Conservation (phyloP, 64 coral and sea anemone genomes). For the Montipora efflorescens region DNA sequence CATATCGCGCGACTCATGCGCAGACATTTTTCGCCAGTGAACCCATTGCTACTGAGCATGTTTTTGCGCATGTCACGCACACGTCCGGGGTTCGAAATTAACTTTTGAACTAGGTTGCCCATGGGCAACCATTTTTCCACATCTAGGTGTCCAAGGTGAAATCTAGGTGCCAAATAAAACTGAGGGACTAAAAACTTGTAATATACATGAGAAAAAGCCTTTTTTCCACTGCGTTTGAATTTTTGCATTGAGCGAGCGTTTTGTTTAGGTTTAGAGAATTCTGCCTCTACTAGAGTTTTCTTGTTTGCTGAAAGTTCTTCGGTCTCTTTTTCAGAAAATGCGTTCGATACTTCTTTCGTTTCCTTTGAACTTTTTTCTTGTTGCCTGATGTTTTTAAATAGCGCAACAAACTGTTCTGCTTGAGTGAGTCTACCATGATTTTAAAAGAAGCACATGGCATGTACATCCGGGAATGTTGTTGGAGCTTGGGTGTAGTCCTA, state of each 20-base stretch:
- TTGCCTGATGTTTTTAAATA: neutral
- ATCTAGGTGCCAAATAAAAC: neutral
- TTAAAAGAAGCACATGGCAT: neutral
- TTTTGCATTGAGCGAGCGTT: neutral
- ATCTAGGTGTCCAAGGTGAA: no score
- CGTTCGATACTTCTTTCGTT: neutral
- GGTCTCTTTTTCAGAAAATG: neutral
- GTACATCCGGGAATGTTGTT: no score
- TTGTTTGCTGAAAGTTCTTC: neutral
- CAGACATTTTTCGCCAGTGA: no score
- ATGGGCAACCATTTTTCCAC: no score
- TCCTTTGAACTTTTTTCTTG: neutral
- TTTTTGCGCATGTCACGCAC: no score
- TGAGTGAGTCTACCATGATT: neutral
- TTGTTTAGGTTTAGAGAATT: neutral
- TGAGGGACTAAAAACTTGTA: neutral
- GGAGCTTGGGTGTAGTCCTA: no score
- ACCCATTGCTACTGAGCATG: no score
- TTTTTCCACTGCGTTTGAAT: no score
- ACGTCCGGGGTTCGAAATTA: no score
- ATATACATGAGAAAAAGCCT: neutral
- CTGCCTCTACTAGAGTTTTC: neutral
- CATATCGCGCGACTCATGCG: no score
- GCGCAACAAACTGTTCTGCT: neutral
- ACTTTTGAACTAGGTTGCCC: no score